Base-by-base conservation (phyloP, 2,113 vertebrate species). In the Spea multiplicata region DNA sequence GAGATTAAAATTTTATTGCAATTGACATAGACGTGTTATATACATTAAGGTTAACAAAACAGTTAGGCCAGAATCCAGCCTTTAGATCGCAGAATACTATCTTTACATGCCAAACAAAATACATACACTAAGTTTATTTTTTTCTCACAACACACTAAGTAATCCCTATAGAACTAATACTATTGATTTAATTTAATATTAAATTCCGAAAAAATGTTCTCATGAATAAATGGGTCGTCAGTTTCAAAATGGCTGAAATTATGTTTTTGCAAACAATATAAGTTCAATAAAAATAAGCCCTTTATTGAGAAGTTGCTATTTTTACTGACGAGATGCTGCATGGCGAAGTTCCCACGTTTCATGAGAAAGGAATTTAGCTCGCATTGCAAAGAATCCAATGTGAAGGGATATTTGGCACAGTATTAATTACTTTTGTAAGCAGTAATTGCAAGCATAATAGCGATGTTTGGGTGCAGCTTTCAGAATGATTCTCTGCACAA, bases 401-500 rank as follows among this genome's bases (percentile, higher is more conserved):
- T 80, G 78, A 74, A 80, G 65, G 70, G 78, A 80, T 66, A 74
- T 80, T 68, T 80, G 78, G 78, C 71, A 80, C 45, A 74, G 78
- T 67, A 80, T 80, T 80, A 80, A 80, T 80, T 80, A 80, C 78
- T 80, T 74, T 80, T 74, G 78, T 74, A 50, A 74, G 78, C 62
- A 61, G 78, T 74, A 80, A 80, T 74, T 80, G 70, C n/a, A 67
- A 44, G 71, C 68, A 73, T 66, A 80, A 80, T 80, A 64, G 55
- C 45, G 16, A 16, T 13, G 66, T 66, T 65, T 73, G 48, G 59
- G 53, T 66, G 69, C 44, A 47, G 59, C 16, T 59, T 52, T 74
- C 10, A 8, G 53, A 67, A 50, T 80, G 74, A 68, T 74, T 67
- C 50, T 74, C 71, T 73, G 7, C 61, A 14, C 62, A 80, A 66